These are phyloP conservation scores for Entosphenus tridentatus DNA, from an alignment of 2,113 vertebrate species.

Conservation along the genomic window DNA sequence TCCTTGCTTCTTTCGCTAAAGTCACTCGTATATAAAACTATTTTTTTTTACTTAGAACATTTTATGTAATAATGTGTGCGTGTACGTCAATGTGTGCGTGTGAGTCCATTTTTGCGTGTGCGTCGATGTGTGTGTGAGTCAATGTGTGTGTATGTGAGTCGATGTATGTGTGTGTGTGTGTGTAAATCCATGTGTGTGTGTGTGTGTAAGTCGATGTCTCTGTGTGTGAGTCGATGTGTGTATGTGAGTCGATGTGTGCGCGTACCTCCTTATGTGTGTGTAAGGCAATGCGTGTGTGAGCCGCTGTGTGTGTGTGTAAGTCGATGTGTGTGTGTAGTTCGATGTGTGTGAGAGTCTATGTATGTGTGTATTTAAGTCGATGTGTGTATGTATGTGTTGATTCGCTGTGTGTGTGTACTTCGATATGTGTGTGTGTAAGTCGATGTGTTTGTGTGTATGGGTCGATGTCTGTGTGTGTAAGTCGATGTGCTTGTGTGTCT, in stretches of 20 bases:
- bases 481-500: too few species aligned
- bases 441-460: neutral
- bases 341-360: neutral
- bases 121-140: neutral
- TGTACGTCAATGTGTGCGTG: neutral
- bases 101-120: neutral
- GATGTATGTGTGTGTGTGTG: neutral
- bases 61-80: too few species aligned
- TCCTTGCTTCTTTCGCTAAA: too few species aligned
- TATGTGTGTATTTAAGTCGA: neutral
- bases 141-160: neutral
- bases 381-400: too few species aligned
- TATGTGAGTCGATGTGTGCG: neutral
- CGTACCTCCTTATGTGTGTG: too few species aligned
- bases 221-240: conserved; percentile 1
- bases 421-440: neutral
- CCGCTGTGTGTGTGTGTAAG: neutral
- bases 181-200: neutral
- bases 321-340: too few species aligned
- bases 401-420: neutral
- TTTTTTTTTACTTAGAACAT: too few species aligned
- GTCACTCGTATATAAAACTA: too few species aligned
- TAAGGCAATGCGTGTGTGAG: neutral
- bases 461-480: neutral
- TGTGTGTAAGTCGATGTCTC: neutral